phyloP scores from a whole-genome alignment of 2,113 vertebrate species.

The Pholis gunnellus region DNA sequence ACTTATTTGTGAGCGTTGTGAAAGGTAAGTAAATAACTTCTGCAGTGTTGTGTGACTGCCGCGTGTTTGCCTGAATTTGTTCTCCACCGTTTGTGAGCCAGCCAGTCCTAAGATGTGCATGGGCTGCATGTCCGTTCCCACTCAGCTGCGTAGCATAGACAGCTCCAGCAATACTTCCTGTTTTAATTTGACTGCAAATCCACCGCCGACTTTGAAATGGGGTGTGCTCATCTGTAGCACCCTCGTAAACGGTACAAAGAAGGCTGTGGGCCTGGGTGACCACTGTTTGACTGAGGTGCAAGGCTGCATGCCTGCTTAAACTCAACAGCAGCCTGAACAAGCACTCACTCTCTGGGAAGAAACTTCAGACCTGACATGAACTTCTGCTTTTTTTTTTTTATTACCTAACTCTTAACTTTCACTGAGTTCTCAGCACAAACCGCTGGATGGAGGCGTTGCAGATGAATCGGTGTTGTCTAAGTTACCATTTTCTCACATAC shows the following conservation, averaged over 20 bases:
- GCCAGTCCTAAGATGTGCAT: constrained; percentile 60
- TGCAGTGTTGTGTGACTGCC: constrained; percentile 29
- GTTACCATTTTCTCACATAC: not conserved
- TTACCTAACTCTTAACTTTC: constrained; percentile 35
- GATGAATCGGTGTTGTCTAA: not conserved
- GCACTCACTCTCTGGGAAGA: constrained; percentile 38
- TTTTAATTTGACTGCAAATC: constrained; percentile 72
- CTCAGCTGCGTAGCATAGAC: constrained; percentile 58
- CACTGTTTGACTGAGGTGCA: constrained; percentile 54
- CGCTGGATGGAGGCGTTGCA: not conserved
- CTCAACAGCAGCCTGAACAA: constrained; percentile 51
- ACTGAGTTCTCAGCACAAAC: constrained; percentile 8
- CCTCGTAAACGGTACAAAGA: constrained; percentile 59
- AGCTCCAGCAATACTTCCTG: constrained; percentile 66
- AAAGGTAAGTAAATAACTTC: constrained; percentile 53
- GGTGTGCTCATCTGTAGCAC: constrained; percentile 64
- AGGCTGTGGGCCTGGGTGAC: constrained; percentile 55
- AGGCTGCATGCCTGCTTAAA: constrained; percentile 50
- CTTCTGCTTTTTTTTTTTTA: constrained; percentile 45
- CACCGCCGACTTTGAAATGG: constrained; percentile 63
- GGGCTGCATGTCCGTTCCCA: constrained; percentile 60
- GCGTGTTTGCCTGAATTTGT: constrained; percentile 50
- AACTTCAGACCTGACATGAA: constrained; percentile 60
- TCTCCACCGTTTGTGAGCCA: constrained; percentile 47
- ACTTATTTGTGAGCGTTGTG: constrained; percentile 21